These are phyloP conservation scores for Etia nguti DNA, from an alignment of 2,113 vertebrate species.

Conservation along the genomic window DNA sequence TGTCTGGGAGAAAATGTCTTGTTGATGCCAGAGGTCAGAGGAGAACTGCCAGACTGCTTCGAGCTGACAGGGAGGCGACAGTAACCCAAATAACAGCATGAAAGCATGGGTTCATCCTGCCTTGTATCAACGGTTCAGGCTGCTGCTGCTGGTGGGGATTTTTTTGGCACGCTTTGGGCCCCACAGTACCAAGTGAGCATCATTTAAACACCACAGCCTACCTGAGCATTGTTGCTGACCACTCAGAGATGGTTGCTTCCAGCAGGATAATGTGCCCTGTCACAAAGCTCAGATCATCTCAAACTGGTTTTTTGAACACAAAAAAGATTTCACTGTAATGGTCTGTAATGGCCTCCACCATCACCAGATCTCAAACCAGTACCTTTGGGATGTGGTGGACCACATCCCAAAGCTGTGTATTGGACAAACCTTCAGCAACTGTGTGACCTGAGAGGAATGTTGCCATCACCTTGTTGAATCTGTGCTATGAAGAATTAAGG, in stretches of 20 bases:
- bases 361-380: neutral
- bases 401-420: no score
- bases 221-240: neutral
- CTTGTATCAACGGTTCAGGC: neutral
- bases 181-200: neutral
- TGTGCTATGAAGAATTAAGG: neutral
- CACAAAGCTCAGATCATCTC: neutral
- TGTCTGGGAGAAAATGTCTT: neutral
- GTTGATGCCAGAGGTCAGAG: neutral
- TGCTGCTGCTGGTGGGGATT: neutral
- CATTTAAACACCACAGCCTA: neutral
- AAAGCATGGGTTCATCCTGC: neutral
- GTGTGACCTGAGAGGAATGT: neutral
- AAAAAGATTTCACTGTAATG: neutral
- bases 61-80: neutral
- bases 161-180: neutral
- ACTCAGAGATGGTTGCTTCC: neutral
- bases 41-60: neutral
- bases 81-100: neutral
- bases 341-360: neutral
- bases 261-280: neutral
- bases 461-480: neutral
- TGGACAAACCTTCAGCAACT: neutral
- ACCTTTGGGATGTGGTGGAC: neutral
- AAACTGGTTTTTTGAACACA: neutral